Conservation (phyloP, 2,113 vertebrate genomes). For the Scopus umbretta region DNA sequence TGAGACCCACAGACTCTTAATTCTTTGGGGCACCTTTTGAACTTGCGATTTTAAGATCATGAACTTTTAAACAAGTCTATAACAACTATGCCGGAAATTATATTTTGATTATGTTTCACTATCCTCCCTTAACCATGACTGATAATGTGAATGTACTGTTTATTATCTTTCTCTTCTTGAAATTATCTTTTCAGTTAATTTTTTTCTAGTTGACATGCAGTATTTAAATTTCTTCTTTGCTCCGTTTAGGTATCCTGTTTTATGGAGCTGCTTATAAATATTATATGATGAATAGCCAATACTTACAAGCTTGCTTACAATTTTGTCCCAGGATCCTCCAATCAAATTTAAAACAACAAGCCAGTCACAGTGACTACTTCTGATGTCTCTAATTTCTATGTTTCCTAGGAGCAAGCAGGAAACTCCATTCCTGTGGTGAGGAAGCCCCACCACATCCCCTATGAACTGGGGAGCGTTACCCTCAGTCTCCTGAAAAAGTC, state of each 20-base stretch:
- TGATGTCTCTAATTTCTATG: not conserved
- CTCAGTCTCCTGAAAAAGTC: not conserved
- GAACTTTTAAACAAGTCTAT: not conserved
- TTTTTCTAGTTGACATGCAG: not conserved
- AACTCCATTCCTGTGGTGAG: not conserved
- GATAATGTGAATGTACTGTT: not conserved
- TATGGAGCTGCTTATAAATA: not conserved
- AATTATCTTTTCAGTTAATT: not conserved
- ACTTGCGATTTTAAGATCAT: not conserved
- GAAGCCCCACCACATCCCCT: not conserved
- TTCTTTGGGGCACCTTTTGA: not conserved
- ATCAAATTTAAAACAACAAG: not conserved
- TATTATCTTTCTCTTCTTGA: not conserved
- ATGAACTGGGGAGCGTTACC: not conserved
- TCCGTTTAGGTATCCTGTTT: not conserved
- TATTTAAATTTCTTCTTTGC: not conserved
- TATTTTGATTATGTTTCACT: not conserved
- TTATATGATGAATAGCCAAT: not conserved
- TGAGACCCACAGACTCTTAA: not conserved
- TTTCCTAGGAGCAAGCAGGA: not conserved
- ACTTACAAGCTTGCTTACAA: fast-evolving
- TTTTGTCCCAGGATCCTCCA: not conserved
- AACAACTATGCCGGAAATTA: not conserved
- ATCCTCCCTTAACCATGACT: not conserved
- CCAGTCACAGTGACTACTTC: not conserved